Conservation (phyloP, 2,113 vertebrate species). For the Zingel zingel region DNA sequence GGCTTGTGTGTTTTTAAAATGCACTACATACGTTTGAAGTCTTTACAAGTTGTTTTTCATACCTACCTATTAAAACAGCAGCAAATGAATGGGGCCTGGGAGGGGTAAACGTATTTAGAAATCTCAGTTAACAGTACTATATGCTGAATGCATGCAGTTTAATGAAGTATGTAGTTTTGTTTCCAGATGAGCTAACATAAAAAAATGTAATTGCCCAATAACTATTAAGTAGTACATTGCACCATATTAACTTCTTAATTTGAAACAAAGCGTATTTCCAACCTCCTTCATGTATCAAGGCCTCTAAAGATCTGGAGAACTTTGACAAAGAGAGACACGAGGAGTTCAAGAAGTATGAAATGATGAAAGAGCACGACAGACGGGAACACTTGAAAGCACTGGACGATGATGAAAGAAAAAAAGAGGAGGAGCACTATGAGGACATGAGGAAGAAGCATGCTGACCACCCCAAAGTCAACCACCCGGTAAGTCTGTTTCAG, state of each 20-base stretch:
- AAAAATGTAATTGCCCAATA: not conserved
- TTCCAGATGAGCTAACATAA: not conserved
- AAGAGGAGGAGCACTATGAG: slow-evolving; percentile 93
- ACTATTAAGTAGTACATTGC: not conserved
- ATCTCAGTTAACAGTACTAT: not conserved
- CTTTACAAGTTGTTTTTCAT: not conserved
- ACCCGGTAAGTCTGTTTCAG: slow-evolving; percentile 87
- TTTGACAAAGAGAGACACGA: slow-evolving; percentile 96
- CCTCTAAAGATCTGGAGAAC: slow-evolving; percentile 95
- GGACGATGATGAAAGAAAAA: slow-evolving; percentile 90
- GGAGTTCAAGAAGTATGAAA: slow-evolving; percentile 96
- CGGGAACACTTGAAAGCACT: slow-evolving; percentile 93
- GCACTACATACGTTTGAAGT: not conserved
- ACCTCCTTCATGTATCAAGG: slow-evolving; percentile 76
- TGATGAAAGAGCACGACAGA: slow-evolving; percentile 98
- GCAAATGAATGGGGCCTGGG: not conserved
- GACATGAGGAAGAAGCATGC: slow-evolving; percentile 97
- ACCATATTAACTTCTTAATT: not conserved
- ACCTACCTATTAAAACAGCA: not conserved
- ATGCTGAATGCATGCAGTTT: not conserved
- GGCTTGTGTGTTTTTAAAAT: not conserved
- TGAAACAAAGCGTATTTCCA: not conserved
- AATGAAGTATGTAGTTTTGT: not conserved
- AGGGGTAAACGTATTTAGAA: not conserved
- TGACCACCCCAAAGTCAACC: slow-evolving; percentile 97